Conservation (phyloP, 2,797 vertebrate genomes). For the Brachyalestes nurse region DNA sequence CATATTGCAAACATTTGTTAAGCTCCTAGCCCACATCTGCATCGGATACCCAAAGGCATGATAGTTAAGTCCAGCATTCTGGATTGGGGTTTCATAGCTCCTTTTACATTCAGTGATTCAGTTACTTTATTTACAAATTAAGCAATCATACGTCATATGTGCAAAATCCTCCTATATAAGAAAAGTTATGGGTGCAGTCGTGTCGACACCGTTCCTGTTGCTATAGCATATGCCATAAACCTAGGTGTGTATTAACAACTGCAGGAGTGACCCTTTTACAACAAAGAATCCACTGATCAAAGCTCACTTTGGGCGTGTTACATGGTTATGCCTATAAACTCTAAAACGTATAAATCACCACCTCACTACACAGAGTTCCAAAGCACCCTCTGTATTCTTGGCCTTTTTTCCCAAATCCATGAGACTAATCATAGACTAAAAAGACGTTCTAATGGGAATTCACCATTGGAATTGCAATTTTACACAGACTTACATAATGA, state of each 20-base stretch:
- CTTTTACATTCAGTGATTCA: no score
- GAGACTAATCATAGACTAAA: no score
- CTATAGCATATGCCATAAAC: background rate
- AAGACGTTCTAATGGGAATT: no score
- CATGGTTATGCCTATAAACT: background rate
- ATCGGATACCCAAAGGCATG: background rate
- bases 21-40: background rate
- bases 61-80: background rate
- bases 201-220: background rate
- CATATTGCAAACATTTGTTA: background rate
- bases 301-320: constrained; percentile 7
- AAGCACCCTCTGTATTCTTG: background rate
- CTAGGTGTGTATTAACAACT: background rate
- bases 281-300: background rate
- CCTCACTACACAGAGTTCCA: no score
- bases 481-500: no score
- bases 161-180: background rate
- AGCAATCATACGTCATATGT: no score
- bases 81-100: background rate
- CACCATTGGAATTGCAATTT: no score
- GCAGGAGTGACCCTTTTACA: background rate
- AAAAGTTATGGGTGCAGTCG: background rate
- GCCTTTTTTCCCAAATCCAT: background rate
- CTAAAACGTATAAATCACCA: background rate
- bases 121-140: no score